Conservation (phyloP, 1,140 invertebrate genomes). For the Megalopta genalis region DNA sequence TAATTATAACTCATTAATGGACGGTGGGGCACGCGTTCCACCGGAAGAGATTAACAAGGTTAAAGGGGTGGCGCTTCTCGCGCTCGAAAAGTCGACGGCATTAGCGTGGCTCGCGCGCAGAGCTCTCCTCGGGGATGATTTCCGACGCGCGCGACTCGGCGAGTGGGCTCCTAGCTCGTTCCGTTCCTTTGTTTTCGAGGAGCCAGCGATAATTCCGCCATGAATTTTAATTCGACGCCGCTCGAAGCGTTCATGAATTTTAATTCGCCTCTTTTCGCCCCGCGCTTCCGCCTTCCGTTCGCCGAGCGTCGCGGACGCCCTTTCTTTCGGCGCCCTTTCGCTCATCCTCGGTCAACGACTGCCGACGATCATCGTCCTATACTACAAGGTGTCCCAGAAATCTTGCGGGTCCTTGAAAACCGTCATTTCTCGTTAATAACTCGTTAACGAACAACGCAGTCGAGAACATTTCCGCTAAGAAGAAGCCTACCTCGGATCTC, state of each 20-base stretch:
- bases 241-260: slow-evolving; percentile 71
- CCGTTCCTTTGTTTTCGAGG: slow-evolving; percentile 66
- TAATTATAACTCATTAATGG: slow-evolving; percentile 3
- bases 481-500: too few relatives aligned
- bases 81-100: slow-evolving; percentile 25
- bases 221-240: slow-evolving; percentile 70
- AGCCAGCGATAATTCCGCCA: slow-evolving; percentile 64
- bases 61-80: not conserved
- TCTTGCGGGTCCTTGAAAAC: too few relatives aligned
- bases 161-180: slow-evolving; percentile 47
- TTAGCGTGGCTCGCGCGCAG: slow-evolving; percentile 18
- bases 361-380: too few relatives aligned
- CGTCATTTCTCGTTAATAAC: too few relatives aligned
- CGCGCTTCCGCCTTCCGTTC: not conserved
- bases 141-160: slow-evolving; percentile 42
- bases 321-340: slow-evolving; percentile 1
- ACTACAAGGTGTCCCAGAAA: too few relatives aligned
- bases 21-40: not conserved
- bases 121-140: slow-evolving; percentile 52
- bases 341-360: slow-evolving; percentile 7
- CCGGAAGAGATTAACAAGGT: slow-evolving; percentile 12
- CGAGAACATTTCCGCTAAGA: too few relatives aligned
- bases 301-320: not conserved
- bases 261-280: slow-evolving; percentile 64
- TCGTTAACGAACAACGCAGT: too few relatives aligned